Conservation (phyloP, 2,888 invertebrate species). For the Andrena minutula region DNA sequence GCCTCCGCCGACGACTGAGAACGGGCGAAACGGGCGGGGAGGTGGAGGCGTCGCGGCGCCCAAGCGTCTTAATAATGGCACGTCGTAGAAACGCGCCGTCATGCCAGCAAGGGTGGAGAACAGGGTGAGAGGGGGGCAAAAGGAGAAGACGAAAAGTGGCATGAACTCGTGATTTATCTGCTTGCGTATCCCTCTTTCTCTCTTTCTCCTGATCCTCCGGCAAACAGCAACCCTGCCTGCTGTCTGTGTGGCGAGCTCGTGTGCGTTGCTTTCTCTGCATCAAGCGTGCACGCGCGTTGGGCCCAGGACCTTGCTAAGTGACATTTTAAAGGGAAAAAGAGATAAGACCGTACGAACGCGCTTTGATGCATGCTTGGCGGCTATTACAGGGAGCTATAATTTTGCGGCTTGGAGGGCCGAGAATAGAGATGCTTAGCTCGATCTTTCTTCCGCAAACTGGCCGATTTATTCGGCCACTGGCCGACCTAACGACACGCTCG, state of each 20-base stretch:
- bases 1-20: constrained; percentile 1
- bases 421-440: constrained; percentile 31
- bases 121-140: constrained; percentile 7
- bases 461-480: not conserved
- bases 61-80: constrained; percentile 72
- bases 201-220: constrained; percentile 43
- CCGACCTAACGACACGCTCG: not conserved
- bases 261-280: not conserved
- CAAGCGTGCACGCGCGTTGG: not conserved
- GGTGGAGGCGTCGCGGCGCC: constrained; percentile 59
- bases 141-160: constrained; percentile 63
- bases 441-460: constrained; percentile 15
- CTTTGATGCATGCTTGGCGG: constrained; percentile 53
- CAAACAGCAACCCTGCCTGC: constrained; percentile 53
- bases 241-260: not conserved
- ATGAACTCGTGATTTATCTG: constrained; percentile 72
- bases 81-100: constrained; percentile 65
- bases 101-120: constrained; percentile 54
- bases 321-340: constrained; percentile 47
- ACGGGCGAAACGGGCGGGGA: not conserved
- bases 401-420: constrained; percentile 6
- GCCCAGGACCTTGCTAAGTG: constrained; percentile 43
- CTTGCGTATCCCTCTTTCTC: constrained; percentile 50
- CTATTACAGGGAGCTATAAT: constrained; percentile 45
- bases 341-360: constrained; percentile 41